Evolutionary conservation across 2,113 vertebrate species (phyloP).

Genomic region (Amazona vittata): DNA sequence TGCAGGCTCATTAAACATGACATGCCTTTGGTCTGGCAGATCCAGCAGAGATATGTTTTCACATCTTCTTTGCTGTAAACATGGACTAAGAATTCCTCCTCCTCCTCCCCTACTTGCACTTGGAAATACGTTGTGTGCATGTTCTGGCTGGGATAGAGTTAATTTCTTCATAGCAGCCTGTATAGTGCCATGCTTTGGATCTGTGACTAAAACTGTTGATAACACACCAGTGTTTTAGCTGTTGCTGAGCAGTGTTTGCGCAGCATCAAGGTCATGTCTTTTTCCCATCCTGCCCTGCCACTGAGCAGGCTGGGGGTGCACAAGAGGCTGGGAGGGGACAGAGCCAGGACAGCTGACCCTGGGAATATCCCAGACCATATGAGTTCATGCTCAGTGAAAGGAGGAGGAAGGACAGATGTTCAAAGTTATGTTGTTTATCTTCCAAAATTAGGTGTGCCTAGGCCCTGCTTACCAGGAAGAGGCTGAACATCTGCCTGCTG

Average conservation of each 20-base stretch:
- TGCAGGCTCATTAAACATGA: background rate
- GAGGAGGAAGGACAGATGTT: background rate
- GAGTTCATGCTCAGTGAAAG: background rate
- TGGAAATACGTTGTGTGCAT: background rate
- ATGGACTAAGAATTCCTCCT: background rate
- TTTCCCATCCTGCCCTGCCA: background rate
- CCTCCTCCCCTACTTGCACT: background rate
- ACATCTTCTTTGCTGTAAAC: background rate
- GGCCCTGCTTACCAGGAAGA: background rate
- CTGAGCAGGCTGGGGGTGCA: too few species aligned
- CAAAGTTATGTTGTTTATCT: background rate
- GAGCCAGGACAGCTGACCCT: background rate
- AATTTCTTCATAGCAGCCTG: background rate
- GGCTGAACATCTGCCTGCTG: background rate
- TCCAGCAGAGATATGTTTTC: background rate
- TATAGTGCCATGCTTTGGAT: background rate
- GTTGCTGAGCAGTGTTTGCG: background rate
- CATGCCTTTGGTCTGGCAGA: background rate
- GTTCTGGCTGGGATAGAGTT: background rate
- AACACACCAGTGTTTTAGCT: fast-evolving
- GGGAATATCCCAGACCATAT: background rate
- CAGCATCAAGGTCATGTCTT: background rate
- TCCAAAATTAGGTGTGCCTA: fast-evolving
- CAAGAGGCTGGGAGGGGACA: background rate
- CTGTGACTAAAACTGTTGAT: background rate